Base-by-base conservation (phyloP, 2,113 vertebrate species). In the Halichoeres trimaculatus region DNA sequence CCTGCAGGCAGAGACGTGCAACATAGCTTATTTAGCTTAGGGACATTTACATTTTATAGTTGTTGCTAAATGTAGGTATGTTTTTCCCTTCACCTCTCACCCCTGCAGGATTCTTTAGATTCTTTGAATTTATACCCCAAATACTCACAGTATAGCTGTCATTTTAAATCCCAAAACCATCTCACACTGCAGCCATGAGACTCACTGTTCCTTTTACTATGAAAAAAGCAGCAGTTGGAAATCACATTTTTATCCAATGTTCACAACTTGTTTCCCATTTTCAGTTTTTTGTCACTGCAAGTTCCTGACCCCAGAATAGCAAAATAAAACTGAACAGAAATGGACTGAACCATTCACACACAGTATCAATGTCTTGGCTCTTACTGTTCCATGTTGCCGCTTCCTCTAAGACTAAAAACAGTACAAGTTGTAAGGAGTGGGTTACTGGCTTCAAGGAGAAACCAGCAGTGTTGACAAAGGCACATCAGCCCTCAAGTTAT, bases 111-210 rank as follows among this genome's bases (percentile, higher is more conserved):
- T 38, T 41, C 10, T 41, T 13, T 41, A 13, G 10, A 10, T 8
- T 41, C 9, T 13, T 41, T 41, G 40, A 41, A 41, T 41, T 41
- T 12, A 41, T 41, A 41, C 11, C 14, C 5, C 4, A 14, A 41
- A 14, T 30, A 30, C 30, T 14, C 40, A 14, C 12, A 1, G 16
- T 36, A 50, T 34, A 58, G 24, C 17, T 74, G 20, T 17, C 35
- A 54, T 38, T 56, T 52, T 50, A 30, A 24, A 24, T 72, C 55
- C 60, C 22, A 40, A 26, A 22, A 19, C 30, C 40, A 63, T 73
- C 70, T 43, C 59, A 41, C 20, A 38, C 35, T 24, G 4, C 51
- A 56, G 41, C 34, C 22, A 20, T 54, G 34, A 45, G 26, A 23
- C 20, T n/a, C 34, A 19, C 5, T 47, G 38, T 22, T 54, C 50